Evolutionary conservation across 2,113 vertebrate species (phyloP), one percentile per base, ranked within the genome.

Genomic region (Anarrhichthys ocellatus): DNA sequence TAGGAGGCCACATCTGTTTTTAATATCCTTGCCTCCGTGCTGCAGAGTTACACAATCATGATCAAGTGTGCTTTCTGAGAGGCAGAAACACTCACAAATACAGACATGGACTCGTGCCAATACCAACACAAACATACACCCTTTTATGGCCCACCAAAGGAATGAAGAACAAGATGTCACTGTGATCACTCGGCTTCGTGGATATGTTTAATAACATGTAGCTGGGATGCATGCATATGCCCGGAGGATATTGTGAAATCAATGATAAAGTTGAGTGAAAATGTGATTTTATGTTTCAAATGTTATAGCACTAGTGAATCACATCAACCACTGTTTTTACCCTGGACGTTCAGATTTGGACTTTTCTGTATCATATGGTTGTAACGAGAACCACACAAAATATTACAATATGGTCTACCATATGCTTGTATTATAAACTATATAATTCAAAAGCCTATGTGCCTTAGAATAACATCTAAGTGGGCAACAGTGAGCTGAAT

Each of bases 1-100:
- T 88, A 78, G 81, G 83, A 93, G 91, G 78, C 90, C 90, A 96
- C 95, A 96, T 96, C 96, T 97, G 96, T 93, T 96, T 96, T 93
- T 90, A 94, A 96, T 97, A 96, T 94, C 89, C 87, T 82, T 70
- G 92, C 91, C 93, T 83, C 27, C 65, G 82, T 84, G 89, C 91
- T 89, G 88, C 83, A 92, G 81, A 87, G 83, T 94, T 93, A 92
- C 91, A 93, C 94, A 94, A 93, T 92, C 83, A 64, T 75, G 80
- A 91, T 87, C 82, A 84, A 94, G 83, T 86, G 87, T 84, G 88
- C 87, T 77, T 84, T 92, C 82, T 76, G 76, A 88, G 81, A 85
- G 77, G 69, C 84, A 73, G 78, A 91, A 90, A 89, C 63, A 85
- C 76, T 92, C 82, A 77, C 86, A 91, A 85, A 89, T 76, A 91